Evolutionary conservation across 2,113 vertebrate genomes (phyloP), one percentile per base, ranked within the genome.

Genomic region (Nothocercus julius): DNA sequence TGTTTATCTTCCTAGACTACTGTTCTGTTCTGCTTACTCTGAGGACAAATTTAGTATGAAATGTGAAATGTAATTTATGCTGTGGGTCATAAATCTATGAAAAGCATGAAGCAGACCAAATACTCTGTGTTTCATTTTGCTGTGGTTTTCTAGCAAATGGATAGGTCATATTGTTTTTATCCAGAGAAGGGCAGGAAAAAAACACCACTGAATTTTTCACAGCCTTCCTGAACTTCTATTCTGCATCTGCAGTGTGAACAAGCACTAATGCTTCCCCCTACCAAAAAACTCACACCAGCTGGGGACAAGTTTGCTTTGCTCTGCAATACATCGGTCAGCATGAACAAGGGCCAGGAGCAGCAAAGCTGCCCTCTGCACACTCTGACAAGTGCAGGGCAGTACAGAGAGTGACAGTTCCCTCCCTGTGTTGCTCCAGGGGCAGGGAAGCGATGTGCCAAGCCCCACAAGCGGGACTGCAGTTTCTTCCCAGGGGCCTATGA

Each of bases 321-420:
- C 51, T 90, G 58, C 62, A 75, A 36, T 91, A 64, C 32, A 28
- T 56, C 63, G 27, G 74, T 47, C 30, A 53, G 45, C 25, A 61
- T 2, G 40, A 68, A 92, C 34, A 42, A 81, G 25, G 74, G 76
- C 51, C 82, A 91, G 56, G 42, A 90, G 73, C 64, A 94, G 73
- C 47, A 72, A 38, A 67, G 24, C 34, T 27, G 42, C 34, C 73
- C 70, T 82, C 54, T 68, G 82, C 0, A 15, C 61, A 38, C 24
- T 72, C 82, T 92, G 93, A 91, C 68, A 95, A 95, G 94, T 78
- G 78, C 66, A 85, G 82, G 49, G 59, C 42, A 10, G 49, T 85
- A 91, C 49, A 85, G 63, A 87, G 45, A 62, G 69, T 73, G n/a
- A 72, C 38, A 85, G 36, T 47, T 89, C 72, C 44, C 74, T 80